Evolutionary conservation across 2,888 invertebrate genomes (phyloP).

Genomic region (Synanthedon tipuliformis): DNA sequence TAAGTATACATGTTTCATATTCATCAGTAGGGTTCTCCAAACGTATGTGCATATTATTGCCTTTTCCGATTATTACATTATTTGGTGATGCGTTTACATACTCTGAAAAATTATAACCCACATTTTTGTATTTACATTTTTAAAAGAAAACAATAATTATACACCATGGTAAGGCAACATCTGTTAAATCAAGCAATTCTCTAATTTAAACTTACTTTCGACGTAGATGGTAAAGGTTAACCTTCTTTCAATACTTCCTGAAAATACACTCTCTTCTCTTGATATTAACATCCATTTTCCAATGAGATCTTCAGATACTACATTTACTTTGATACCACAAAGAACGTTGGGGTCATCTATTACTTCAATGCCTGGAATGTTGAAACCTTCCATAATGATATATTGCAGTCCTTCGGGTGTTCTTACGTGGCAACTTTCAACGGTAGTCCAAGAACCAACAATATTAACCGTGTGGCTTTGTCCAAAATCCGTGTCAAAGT

Average conservation of each 20-base stretch:
- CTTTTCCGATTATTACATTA: constrained; percentile 23
- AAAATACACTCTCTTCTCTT: constrained; percentile 15
- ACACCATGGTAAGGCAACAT: no score
- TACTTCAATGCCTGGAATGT: constrained; percentile 22
- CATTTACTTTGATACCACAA: constrained; percentile 30
- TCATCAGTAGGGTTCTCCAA: constrained; percentile 21
- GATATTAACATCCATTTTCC: constrained; percentile 46
- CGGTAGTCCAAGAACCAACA: constrained; percentile 5
- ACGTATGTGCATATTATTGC: constrained; percentile 33
- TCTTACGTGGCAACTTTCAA: constrained; percentile 33
- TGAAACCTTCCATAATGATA: constrained; percentile 22
- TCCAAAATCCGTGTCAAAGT: constrained; percentile 8
- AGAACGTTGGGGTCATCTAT: constrained; percentile 16
- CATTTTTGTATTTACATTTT: no score
- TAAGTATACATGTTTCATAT: constrained; percentile 32
- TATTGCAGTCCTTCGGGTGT: constrained; percentile 30
- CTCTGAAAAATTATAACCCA: constrained; percentile 24
- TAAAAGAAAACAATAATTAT: no score
- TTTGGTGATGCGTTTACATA: constrained; percentile 23
- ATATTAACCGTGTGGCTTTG: constrained; percentile 19
- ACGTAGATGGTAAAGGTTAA: constrained; percentile 33
- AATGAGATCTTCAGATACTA: constrained; percentile 22
- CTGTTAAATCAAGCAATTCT: no score
- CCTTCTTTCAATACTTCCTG: constrained; percentile 30
- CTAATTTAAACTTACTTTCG: constrained; percentile 32